phyloP scores from a whole-genome alignment of 2,797 vertebrate genomes.

The Thalassophryne amazonica region DNA sequence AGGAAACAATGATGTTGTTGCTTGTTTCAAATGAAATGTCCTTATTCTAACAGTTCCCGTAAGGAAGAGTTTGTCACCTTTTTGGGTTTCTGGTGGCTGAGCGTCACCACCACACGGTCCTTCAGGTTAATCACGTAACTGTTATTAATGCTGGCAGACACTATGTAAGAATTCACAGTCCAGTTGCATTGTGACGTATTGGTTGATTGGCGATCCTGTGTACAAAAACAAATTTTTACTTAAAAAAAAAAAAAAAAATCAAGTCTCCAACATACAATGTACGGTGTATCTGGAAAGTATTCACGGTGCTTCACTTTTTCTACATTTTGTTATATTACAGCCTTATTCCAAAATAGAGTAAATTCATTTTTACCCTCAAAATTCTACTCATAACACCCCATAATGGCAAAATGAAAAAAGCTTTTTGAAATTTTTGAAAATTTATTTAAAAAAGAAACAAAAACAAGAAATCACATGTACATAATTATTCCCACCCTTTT shows the following conservation, averaged over 20 bases:
- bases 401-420: too few relatives aligned
- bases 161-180: slow-evolving; percentile 79
- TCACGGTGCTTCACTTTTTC: too few relatives aligned
- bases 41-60: neutral
- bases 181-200: slow-evolving; percentile 9
- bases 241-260: too few relatives aligned
- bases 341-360: too few relatives aligned
- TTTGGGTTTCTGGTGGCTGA: slow-evolving; percentile 72
- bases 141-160: slow-evolving; percentile 85
- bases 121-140: slow-evolving; percentile 71
- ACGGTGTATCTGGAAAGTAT: too few relatives aligned
- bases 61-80: slow-evolving; percentile 25
- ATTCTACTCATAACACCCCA: too few relatives aligned
- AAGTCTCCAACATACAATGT: too few relatives aligned
- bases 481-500: neutral
- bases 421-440: too few relatives aligned
- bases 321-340: too few relatives aligned
- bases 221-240: neutral
- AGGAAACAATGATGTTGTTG: neutral
- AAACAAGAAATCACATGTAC: too few relatives aligned
- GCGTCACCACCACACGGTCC: slow-evolving; percentile 77
- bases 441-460: too few relatives aligned
- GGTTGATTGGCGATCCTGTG: slow-evolving; percentile 64
- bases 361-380: too few relatives aligned
- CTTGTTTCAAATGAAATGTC: neutral